phyloP scores from a whole-genome alignment of 2,888 invertebrate genomes.

The Galerucella pusilla region DNA sequence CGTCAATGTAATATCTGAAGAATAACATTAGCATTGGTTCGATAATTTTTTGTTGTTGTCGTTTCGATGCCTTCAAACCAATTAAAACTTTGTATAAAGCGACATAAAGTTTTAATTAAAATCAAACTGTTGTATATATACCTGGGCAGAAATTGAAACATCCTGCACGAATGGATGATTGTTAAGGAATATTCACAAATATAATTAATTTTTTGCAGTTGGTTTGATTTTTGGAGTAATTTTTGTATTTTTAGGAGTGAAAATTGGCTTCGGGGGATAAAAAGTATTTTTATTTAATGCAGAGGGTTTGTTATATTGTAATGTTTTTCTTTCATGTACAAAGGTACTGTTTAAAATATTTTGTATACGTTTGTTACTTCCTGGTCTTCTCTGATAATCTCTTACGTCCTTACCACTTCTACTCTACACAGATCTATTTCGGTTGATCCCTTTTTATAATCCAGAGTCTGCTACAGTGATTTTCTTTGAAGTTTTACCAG shows the following conservation, averaged over 20 bases:
- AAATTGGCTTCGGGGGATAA: neutral
- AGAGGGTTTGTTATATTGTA: neutral
- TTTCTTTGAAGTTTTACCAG: slow-evolving; percentile 86
- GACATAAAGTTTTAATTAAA: slow-evolving; percentile 37
- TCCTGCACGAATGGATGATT: slow-evolving; percentile 17
- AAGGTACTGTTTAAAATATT: too few species aligned
- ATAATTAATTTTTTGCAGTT: slow-evolving; percentile 3
- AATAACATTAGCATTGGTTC: slow-evolving; percentile 38
- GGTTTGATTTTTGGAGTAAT: slow-evolving; percentile 4
- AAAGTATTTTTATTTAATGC: neutral
- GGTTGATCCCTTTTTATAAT: too few species aligned
- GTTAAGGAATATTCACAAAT: slow-evolving; percentile 1
- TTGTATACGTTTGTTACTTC: too few species aligned
- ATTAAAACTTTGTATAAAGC: slow-evolving; percentile 37
- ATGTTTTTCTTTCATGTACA: too few species aligned
- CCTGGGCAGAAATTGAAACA: slow-evolving; percentile 20
- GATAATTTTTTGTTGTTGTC: slow-evolving; percentile 37
- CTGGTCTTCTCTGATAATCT: too few species aligned
- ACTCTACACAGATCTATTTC: too few species aligned
- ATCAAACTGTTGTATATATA: slow-evolving; percentile 20
- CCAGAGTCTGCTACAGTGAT: slow-evolving; percentile 85
- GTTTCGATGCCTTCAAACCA: slow-evolving; percentile 35
- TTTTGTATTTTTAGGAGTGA: neutral
- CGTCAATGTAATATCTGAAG: slow-evolving; percentile 23
- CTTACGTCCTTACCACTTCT: too few species aligned